A percentile compares a stretch with the other conserved stretches of the same genome.
Evolutionary conservation across 2,113 vertebrate genomes (phyloP).

Genomic region (Monopterus albus): DNA sequence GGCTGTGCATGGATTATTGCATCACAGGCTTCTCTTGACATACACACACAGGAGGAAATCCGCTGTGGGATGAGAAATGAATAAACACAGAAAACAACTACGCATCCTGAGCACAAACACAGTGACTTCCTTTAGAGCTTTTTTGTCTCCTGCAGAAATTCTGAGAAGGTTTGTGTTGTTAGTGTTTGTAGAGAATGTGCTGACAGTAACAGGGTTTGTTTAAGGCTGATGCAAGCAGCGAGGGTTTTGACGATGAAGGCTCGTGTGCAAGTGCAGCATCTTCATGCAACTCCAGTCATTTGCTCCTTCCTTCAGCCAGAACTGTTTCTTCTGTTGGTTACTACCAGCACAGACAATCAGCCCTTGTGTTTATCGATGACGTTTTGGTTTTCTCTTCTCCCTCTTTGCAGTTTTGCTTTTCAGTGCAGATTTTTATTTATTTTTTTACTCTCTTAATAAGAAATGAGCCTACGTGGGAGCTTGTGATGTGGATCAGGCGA

Average conservation of each 20-base stretch:
- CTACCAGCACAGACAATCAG: no score
- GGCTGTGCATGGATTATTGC: slow-evolving; percentile 70
- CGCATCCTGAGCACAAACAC: not conserved
- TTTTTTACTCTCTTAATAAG: slow-evolving; percentile 52
- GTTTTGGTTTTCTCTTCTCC: not conserved
- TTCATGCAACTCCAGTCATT: not conserved
- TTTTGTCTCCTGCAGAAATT: no score
- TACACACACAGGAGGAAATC: slow-evolving; percentile 52
- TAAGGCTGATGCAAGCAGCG: slow-evolving; percentile 18
- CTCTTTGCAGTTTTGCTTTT: slow-evolving; percentile 5
- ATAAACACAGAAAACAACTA: slow-evolving; percentile 15
- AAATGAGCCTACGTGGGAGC: slow-evolving; percentile 39
- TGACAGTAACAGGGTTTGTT: slow-evolving; percentile 10
- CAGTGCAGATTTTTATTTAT: slow-evolving; percentile 8
- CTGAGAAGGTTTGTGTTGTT: slow-evolving; percentile 10
- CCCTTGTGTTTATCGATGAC: not conserved
- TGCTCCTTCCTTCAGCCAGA: no score
- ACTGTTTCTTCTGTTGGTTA: not conserved
- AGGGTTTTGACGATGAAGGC: slow-evolving; percentile 4
- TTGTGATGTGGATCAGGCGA: slow-evolving; percentile 48
- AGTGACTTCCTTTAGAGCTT: no score
- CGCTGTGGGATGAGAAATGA: slow-evolving; percentile 7
- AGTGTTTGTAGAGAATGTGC: not conserved
- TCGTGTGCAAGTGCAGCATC: slow-evolving; percentile 11
- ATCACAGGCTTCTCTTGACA: slow-evolving; percentile 63